Conservation (phyloP, 2,113 vertebrate genomes). For the Dasypus novemcinctus region DNA sequence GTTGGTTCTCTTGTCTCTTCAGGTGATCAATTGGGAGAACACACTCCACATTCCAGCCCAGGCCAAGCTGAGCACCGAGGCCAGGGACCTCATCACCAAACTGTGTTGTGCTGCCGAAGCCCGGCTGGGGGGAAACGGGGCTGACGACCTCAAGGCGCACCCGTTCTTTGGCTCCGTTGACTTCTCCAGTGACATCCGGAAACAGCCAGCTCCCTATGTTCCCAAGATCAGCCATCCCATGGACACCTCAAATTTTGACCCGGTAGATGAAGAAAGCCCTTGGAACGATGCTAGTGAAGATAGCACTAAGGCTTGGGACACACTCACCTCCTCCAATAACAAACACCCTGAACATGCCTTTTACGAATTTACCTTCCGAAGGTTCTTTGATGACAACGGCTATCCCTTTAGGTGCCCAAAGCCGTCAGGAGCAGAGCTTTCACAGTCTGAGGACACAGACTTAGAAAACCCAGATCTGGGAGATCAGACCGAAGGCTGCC, state of each 20-base stretch:
- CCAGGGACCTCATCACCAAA: slow-evolving; percentile 93
- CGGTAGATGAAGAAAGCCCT: slow-evolving; percentile 94
- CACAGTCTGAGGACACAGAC: slow-evolving; percentile 74
- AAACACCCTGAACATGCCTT: slow-evolving; percentile 98
- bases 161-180: slow-evolving; percentile 93
- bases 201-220: slow-evolving; percentile 94
- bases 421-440: slow-evolving; percentile 83
- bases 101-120: slow-evolving; percentile 95
- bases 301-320: slow-evolving; percentile 91
- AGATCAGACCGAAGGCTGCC: slow-evolving; percentile 90
- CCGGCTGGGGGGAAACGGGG: slow-evolving; percentile 92
- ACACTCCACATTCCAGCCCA: slow-evolving; percentile 96
- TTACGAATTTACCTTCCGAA: slow-evolving; percentile 98
- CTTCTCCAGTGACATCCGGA: slow-evolving; percentile 94
- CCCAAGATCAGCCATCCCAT: slow-evolving; percentile 98
- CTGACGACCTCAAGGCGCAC: slow-evolving; percentile 95
- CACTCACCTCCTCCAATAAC: slow-evolving; percentile 86
- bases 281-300: slow-evolving; percentile 91
- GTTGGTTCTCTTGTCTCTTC: slow-evolving; percentile 54
- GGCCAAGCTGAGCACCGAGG: slow-evolving; percentile 93
- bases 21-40: slow-evolving; percentile 99
- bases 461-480: slow-evolving; percentile 68
- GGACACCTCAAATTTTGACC: slow-evolving; percentile 99
- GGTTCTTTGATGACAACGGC: slow-evolving; percentile 98
- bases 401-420: slow-evolving; percentile 97